Percentiles rank a stretch among this genome's conserved stretches.
phyloP scores from a whole-genome alignment of 2,888 invertebrate genomes.

The Lepidocyrtoides sp. region DNA sequence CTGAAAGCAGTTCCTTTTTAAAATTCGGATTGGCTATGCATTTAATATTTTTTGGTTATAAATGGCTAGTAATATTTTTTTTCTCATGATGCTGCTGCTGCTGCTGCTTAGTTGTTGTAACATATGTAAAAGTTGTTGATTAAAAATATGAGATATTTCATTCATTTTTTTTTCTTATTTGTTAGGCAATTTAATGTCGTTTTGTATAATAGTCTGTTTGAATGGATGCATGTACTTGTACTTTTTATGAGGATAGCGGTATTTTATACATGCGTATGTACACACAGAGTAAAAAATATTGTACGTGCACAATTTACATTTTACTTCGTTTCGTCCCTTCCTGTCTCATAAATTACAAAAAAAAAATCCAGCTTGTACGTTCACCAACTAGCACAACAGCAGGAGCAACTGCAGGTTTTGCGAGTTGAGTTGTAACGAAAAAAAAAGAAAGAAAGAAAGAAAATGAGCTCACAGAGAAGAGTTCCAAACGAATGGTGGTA shows the following conservation, averaged over 20 bases:
- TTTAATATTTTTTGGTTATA: slow-evolving; percentile 27
- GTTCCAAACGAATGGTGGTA: neutral
- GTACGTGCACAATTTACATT: slow-evolving; percentile 67
- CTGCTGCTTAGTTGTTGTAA: too few relatives aligned
- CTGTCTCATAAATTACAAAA: slow-evolving; percentile 72
- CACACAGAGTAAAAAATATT: neutral
- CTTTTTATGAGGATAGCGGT: neutral
- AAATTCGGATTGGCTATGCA: neutral
- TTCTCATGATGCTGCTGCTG: too few relatives aligned
- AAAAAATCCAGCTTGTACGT: slow-evolving; percentile 24
- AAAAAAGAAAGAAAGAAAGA: too few relatives aligned
- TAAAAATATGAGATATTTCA: slow-evolving; percentile 46
- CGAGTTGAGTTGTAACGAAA: slow-evolving; percentile 48
- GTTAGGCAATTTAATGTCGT: neutral
- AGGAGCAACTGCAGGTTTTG: neutral
- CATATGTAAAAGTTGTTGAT: slow-evolving; percentile 61
- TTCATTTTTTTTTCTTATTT: slow-evolving; percentile 28
- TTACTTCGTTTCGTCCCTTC: slow-evolving; percentile 65
- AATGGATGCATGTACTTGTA: neutral
- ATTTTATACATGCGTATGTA: slow-evolving; percentile 42
- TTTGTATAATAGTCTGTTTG: neutral
- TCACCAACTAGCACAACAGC: neutral
- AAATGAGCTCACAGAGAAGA: neutral
- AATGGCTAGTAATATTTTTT: neutral
- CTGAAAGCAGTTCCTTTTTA: neutral